Evolutionary conservation across 64 coral and sea anemone species (phyloP), one percentile per base, ranked within the genome.

Genomic region (Montipora cactus): DNA sequence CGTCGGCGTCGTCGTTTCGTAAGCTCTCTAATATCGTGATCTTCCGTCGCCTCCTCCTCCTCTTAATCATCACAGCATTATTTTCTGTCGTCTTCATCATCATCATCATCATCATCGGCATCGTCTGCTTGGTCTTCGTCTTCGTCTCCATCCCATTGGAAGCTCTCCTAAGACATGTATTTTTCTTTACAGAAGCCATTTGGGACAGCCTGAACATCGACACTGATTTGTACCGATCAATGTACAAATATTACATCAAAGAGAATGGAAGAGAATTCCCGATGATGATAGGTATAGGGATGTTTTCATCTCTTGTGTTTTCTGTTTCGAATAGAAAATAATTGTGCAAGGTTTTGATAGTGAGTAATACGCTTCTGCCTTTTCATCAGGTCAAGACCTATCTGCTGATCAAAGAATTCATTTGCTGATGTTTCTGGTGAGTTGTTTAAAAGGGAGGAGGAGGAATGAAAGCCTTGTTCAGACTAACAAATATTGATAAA

Each of bases 341-440:
- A 64, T 64, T 64, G 61, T 57, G 6, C 53, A 4, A 3, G 53
- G 11, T 57, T 11, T 57, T 57, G 53, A 8, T 57, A 37, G 37
- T 2, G 37, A 37, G 37, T 37, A 2, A 37, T 37, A 37, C 1
- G 37, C 2, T 11, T 57, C 53, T 57, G 11, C 70, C 19, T 57
- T 28, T 49, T 21, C 25, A 22, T 68, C 37, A 97, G 95, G 95
- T 25, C 88, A 87, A 81, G 89, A 92, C 52, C 25, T 94, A 20
- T 80, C 93, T 20, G 9, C 46, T 47, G 89, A 97, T n/a, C 78
- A 97, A 67, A 87, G 86, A 67, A 61, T 81, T 46, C 82, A 84
- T 79, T 76, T 97, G 18, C 78, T 97, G 49, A 97, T 97, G 95
- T 97, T 97, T 76, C 45, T 97, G 75, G 95, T 97, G 74, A 96